Percentiles rank a stretch among this genome's conserved stretches.
These are phyloP conservation scores for Aquatica leii DNA, from an alignment of 2,888 invertebrate species.

Conservation along the genomic window DNA sequence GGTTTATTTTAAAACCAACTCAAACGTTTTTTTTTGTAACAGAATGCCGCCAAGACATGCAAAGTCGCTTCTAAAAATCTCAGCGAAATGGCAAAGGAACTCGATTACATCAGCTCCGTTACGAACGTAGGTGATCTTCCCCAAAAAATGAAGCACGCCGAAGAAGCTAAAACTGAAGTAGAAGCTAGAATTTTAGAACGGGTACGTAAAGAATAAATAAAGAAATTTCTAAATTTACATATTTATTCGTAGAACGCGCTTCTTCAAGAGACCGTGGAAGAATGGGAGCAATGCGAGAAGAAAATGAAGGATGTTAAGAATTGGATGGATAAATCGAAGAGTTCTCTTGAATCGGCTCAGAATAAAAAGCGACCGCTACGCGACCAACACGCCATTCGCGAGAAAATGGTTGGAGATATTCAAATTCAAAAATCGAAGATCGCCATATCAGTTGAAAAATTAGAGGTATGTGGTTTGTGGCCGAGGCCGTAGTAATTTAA, in stretches of 20 bases:
- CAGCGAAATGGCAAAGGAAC: conserved; percentile 90
- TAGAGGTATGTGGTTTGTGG: conserved; percentile 71
- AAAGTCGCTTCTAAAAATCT: conserved; percentile 87
- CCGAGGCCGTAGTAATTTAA: not conserved
- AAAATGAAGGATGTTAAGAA: conserved; percentile 88
- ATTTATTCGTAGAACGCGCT: conserved; percentile 73
- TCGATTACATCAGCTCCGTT: conserved; percentile 83
- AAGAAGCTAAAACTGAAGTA: conserved; percentile 84
- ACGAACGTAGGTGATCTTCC: conserved; percentile 87
- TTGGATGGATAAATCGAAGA: conserved; percentile 89
- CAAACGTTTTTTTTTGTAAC: conserved; percentile 55
- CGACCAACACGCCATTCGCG: conserved; percentile 85
- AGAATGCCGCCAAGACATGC: conserved; percentile 88
- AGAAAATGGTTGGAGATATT: conserved; percentile 87
- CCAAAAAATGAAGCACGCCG: conserved; percentile 84
- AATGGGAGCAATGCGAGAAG: conserved; percentile 96
- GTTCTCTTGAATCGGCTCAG: conserved; percentile 79
- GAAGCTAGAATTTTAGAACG: conserved; percentile 86
- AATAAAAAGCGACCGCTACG: conserved; percentile 87
- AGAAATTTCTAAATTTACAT: not conserved
- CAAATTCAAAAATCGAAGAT: conserved; percentile 91
- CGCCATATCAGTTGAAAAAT: conserved; percentile 86
- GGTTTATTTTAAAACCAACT: not conserved
- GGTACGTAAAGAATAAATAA: conserved; percentile 69
- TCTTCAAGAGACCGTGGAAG: conserved; percentile 90